Conservation (phyloP, 2,888 invertebrate species). For the Agrochola lota region DNA sequence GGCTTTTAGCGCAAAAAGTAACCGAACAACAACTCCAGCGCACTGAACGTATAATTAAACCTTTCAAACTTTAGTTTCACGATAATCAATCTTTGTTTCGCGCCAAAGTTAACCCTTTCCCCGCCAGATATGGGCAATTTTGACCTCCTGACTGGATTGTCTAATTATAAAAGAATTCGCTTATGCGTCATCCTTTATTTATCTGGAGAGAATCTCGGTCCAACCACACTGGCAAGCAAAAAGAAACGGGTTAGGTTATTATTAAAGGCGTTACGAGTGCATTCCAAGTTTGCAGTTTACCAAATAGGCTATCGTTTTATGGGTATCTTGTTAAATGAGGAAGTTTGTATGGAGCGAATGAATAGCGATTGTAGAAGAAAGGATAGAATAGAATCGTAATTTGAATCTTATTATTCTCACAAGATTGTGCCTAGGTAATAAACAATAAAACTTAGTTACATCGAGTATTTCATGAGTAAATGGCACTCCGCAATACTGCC, state of each 20-base stretch:
- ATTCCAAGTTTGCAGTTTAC: conserved; percentile 65
- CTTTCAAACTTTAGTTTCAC: conserved; percentile 62
- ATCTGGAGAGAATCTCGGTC: conserved; percentile 71
- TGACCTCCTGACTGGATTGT: conserved; percentile 65
- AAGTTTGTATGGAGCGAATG: conserved; percentile 50
- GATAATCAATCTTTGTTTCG: conserved; percentile 73
- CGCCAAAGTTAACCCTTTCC: conserved; percentile 56
- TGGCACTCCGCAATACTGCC: not conserved
- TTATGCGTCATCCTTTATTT: conserved; percentile 75
- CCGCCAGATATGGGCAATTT: conserved; percentile 69
- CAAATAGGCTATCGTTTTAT: conserved; percentile 64
- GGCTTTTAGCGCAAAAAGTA: conserved; percentile 54
- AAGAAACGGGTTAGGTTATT: conserved; percentile 68
- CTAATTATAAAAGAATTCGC: conserved; percentile 78
- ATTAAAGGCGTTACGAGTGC: conserved; percentile 68
- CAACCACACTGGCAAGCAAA: conserved; percentile 63
- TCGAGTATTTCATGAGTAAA: conserved; percentile 8
- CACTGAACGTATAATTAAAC: conserved; percentile 71
- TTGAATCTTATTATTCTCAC: conserved; percentile 8
- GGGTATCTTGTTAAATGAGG: conserved; percentile 63
- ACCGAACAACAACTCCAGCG: conserved; percentile 35
- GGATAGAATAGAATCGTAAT: conserved; percentile 27
- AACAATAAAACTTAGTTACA: conserved; percentile 7
- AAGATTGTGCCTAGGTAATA: conserved; percentile 20
- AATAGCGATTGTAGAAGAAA: conserved; percentile 31